Evolutionary conservation across 2,888 invertebrate genomes (phyloP), one percentile per base, ranked within the genome.

Genomic region (Catocala sponsa): DNA sequence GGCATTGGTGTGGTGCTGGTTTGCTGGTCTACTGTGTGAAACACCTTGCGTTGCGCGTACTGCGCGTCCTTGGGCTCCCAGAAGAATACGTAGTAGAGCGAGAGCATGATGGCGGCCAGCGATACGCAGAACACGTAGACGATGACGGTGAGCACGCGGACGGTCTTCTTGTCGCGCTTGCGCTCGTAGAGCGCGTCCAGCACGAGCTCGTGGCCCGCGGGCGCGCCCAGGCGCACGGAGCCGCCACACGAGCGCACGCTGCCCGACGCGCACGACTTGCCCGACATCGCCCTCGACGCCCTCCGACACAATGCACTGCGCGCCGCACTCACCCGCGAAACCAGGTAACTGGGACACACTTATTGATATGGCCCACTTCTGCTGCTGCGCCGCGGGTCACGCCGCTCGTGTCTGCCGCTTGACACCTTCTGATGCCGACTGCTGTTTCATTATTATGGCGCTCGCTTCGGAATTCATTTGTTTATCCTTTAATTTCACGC

Each of bases 121-220:
- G 98, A 99, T 78, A 99, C 99, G 88, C 98, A 98, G 90, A 99
- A 97, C 75, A 99, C 97, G 94, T 99, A 99, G 56, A 98, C 98
- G 81, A 98, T 96, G 75, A 99, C 99, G 25, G 99, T 99, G 83
- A 99, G 95, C 79, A 99, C 97, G 73, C 98, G 96, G 72, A 98
- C 97, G 91, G 97, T 96, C 94, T 98, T 98, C 91, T 97, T 97
- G 89, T 97, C 97, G 83, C 97, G 97, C 90, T 97, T 98, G 70
- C 97, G 97, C 87, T 97, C 97, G 92, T 97, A 97, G 59, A 97
- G 94, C 79, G 96, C 95, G 87, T 97, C 97, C 76, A 97, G 95
- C 88, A 96, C 96, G 49, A 97, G 95, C 85, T 96, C 96, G 85
- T 96, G 96, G 10, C 84, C 86, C 65, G 83, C 71, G 58, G 86